phyloP scores from a whole-genome alignment of 2,888 invertebrate genomes.

The Andrena praecox region DNA sequence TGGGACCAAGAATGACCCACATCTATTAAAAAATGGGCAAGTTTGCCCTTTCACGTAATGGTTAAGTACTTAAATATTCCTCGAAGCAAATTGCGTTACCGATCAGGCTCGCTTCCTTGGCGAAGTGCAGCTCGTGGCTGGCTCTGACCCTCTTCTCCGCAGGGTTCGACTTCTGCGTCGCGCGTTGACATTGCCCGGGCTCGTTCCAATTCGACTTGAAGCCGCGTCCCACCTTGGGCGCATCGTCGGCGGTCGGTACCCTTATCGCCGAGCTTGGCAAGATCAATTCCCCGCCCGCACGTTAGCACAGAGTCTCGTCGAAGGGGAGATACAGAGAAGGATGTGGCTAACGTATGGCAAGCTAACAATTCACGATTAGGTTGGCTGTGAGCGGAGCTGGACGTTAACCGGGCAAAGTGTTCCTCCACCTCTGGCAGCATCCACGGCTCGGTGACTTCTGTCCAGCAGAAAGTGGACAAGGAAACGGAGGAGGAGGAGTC shows the following conservation, averaged over 20 bases:
- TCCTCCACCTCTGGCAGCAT: constrained; percentile 81
- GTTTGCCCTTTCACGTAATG: background rate
- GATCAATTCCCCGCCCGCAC: constrained; percentile 29
- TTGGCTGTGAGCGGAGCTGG: constrained; percentile 24
- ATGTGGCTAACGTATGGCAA: constrained; percentile 4
- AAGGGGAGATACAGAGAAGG: background rate
- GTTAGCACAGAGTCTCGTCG: background rate
- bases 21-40: background rate
- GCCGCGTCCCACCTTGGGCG: constrained; percentile 38
- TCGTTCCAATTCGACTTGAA: constrained; percentile 57
- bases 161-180: constrained; percentile 16
- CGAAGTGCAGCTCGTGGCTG: constrained; percentile 14
- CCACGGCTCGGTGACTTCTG: constrained; percentile 78
- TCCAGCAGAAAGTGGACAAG: constrained; percentile 47
- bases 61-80: background rate
- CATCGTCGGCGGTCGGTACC: constrained; percentile 49
- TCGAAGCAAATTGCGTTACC: constrained; percentile 20
- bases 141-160: constrained; percentile 36
- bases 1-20: too few relatives aligned
- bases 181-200: constrained; percentile 38
- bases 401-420: constrained; percentile 76
- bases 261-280: constrained; percentile 68
- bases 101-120: constrained; percentile 13
- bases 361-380: constrained; percentile 71
- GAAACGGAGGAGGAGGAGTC: constrained; percentile 27